These are phyloP conservation scores for Xenopus tropicalis DNA, from an alignment of 2,113 vertebrate species.

Conservation along the genomic window UCB_Xtro_10.0 CM004443.2:135124501-135125000, in stretches of 20 bases:
- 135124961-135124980: neutral
- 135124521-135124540: conserved; percentile 71
- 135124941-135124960: neutral
- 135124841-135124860: neutral
- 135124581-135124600: conserved; percentile 86
- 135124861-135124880: too few species aligned
- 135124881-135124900: too few species aligned
- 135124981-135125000: conserved; percentile 2
- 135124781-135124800: conserved; percentile 8
- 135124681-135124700: conserved; percentile 51
- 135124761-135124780: neutral
- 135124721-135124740: conserved; percentile 19
- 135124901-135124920: neutral
- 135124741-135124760: conserved; percentile 2
- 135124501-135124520: conserved; percentile 80
- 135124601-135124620: conserved; percentile 89
- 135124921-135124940: neutral
- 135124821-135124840: conserved; percentile 15
- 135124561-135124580: conserved; percentile 95
- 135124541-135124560: conserved; percentile 81
- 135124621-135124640: conserved; percentile 98
- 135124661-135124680: conserved; percentile 73
- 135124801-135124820: conserved; percentile 14
- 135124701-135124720: neutral
- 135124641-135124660: conserved; percentile 84